Evolutionary conservation across 2,888 invertebrate species (phyloP), one percentile per base, ranked within the genome.

Genomic region (Flexamia atlantica): DNA sequence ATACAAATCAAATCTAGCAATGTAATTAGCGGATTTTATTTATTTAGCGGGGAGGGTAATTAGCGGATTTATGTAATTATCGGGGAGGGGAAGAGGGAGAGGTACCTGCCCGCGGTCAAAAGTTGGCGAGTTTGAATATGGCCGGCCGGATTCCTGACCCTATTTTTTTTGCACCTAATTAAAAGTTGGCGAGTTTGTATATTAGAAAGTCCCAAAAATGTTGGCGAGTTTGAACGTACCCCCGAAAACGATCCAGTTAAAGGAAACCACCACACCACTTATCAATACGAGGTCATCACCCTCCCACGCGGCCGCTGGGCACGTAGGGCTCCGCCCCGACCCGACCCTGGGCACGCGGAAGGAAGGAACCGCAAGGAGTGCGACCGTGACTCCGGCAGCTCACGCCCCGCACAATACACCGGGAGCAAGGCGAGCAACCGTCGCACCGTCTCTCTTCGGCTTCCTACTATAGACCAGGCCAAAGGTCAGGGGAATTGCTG

Each of bases 281-380:
- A 12, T 5, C 40, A 12, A 12, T 12, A 9, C 64, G 64, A 64
- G 64, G 64, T 28, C 12, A 7, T 14, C 64, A 30, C 57, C 4
- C 64, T 64, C 64, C 64, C 53, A 2, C 53, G 23, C 23, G 53
- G 7, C 1, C 53, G 46, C 23, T 53, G 2, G 46, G 2, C 53
- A 23, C 23, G 53, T 28, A 17, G 28, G 28, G 64, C 64, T 28
- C 64, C 64, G 28, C 30, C 64, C 64, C 14, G 28, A 17, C 64
- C 28, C 28, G 64, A 17, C 64, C 64, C 64, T 64, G 64, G 64
- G 28, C 53, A 28, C 64, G 64, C 64, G 64, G 64, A 64, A 64
- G 64, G 64, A 64, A 64, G 64, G 28, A 17, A 17, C 12, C 64
- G 53, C 12, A 64, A 30, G 64, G 30, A 64, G 64, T 64, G 64